These are phyloP conservation scores for Onychomys arenicola DNA, from an alignment of 2,797 vertebrate species.

Conservation along the genomic window DNA sequence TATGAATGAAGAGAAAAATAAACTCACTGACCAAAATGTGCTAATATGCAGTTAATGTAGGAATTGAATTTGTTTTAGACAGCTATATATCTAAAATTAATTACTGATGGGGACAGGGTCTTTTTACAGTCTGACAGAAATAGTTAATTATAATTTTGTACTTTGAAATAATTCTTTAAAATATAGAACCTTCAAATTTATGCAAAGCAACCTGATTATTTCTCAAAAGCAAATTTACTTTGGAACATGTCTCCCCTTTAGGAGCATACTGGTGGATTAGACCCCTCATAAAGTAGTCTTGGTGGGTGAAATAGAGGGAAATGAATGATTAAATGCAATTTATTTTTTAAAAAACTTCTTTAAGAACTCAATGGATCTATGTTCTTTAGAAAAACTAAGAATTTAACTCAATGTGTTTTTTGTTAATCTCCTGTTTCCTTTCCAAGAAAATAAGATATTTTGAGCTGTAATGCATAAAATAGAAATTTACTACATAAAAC, in stretches of 20 bases:
- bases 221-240: constrained; percentile 67
- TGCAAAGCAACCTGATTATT: constrained; percentile 44
- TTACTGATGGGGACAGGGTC: constrained; percentile 14
- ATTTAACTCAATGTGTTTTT: constrained; percentile 37
- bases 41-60: constrained; percentile 72
- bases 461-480: constrained; percentile 4
- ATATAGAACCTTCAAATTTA: constrained; percentile 64
- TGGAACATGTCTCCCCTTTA: background rate
- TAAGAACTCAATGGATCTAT: constrained; percentile 10
- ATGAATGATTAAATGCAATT: constrained; percentile 3
- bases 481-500: background rate
- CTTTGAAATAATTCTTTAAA: constrained; percentile 57
- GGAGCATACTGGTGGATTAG: background rate
- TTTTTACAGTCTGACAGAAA: constrained; percentile 68
- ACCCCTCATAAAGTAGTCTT: constrained; percentile 10
- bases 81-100: constrained; percentile 72
- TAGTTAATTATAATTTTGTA: constrained; percentile 62
- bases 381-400: constrained; percentile 31
- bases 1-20: constrained; percentile 70
- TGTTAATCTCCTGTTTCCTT: constrained; percentile 31
- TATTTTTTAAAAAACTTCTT: constrained; percentile 37
- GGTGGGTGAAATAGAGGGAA: background rate
- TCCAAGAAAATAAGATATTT: constrained; percentile 2
- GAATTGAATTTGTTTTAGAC: constrained; percentile 40
- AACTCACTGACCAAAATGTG: constrained; percentile 66